Percentiles rank a stretch among this genome's conserved stretches.
Evolutionary conservation across 2,797 vertebrate species (phyloP).

Genomic region (Macroramphosus scolopax): DNA sequence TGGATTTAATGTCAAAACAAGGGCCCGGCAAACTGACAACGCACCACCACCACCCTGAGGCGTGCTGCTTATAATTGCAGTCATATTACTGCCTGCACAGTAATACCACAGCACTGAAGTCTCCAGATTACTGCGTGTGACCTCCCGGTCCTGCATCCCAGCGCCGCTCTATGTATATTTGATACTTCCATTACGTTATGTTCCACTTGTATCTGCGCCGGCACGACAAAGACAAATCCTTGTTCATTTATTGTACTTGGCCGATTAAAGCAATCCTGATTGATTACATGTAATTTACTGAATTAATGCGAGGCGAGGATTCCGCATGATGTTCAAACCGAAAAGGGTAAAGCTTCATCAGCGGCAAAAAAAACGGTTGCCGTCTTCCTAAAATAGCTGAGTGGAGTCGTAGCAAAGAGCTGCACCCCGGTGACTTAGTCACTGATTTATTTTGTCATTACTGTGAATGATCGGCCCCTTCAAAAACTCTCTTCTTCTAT

Average conservation of each 20-base stretch:
- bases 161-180: constrained; percentile 19
- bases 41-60: constrained; percentile 48
- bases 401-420: constrained; percentile 49
- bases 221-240: constrained; percentile 45
- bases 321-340: constrained; percentile 50
- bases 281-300: too few relatives aligned
- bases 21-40: constrained; percentile 47
- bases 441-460: constrained; percentile 88
- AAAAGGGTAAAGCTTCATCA: constrained; percentile 68
- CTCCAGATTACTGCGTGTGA: constrained; percentile 34
- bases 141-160: constrained; percentile 20
- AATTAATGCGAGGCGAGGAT: too few relatives aligned
- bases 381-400: constrained; percentile 80
- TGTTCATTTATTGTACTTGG: too few relatives aligned
- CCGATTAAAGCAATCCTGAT: too few relatives aligned
- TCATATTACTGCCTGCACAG: constrained; percentile 44
- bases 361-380: constrained; percentile 69
- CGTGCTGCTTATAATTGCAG: constrained; percentile 47
- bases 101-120: constrained; percentile 22
- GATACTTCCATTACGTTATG: constrained; percentile 27
- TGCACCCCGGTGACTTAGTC: constrained; percentile 69
- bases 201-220: constrained; percentile 18
- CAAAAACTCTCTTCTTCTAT: constrained; percentile 83
- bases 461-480: constrained; percentile 83
- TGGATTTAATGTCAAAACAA: constrained; percentile 73